A percentile compares a stretch with the other conserved stretches of the same genome.
phyloP scores from a whole-genome alignment of 1,140 invertebrate species.

The Drosophila tristis region DNA sequence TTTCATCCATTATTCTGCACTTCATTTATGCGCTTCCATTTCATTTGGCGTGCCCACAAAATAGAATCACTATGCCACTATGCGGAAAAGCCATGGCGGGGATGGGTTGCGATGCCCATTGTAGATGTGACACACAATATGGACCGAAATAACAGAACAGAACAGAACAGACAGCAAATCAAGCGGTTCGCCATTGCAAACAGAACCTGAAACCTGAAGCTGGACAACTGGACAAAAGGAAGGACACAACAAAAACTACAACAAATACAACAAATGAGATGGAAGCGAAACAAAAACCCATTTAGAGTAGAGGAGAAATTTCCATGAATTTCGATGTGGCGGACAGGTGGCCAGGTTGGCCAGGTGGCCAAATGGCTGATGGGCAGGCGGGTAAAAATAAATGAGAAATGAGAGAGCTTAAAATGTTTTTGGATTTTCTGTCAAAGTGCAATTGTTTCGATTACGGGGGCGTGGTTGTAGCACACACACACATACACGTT shows the following conservation, averaged over 20 bases:
- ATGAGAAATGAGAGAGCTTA: slow-evolving; percentile 28
- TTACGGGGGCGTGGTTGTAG: slow-evolving; percentile 1
- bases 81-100: slow-evolving; percentile 9
- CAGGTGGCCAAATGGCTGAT: slow-evolving; percentile 12
- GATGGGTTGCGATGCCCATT: slow-evolving; percentile 19
- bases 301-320: slow-evolving; percentile 30
- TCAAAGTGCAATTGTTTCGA: slow-evolving; percentile 42
- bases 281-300: slow-evolving; percentile 17
- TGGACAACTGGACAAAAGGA: no score
- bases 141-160: background rate
- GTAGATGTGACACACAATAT: no score
- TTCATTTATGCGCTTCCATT: slow-evolving; percentile 35
- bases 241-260: no score
- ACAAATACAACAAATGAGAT: slow-evolving; percentile 20
- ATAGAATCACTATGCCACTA: slow-evolving; percentile 19
- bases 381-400: slow-evolving; percentile 33
- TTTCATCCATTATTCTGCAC: slow-evolving; percentile 21
- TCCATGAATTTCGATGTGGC: slow-evolving; percentile 45
- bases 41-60: slow-evolving; percentile 29
- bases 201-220: background rate
- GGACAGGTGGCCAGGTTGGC: background rate
- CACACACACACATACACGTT: slow-evolving; percentile 18
- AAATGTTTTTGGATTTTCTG: slow-evolving; percentile 32
- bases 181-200: slow-evolving; percentile 47
- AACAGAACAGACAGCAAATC: slow-evolving; percentile 30